A percentile compares a stretch with the other conserved stretches of the same genome.
phyloP scores from a whole-genome alignment of 2,888 invertebrate species.

The Toxonevra muliebris region DNA sequence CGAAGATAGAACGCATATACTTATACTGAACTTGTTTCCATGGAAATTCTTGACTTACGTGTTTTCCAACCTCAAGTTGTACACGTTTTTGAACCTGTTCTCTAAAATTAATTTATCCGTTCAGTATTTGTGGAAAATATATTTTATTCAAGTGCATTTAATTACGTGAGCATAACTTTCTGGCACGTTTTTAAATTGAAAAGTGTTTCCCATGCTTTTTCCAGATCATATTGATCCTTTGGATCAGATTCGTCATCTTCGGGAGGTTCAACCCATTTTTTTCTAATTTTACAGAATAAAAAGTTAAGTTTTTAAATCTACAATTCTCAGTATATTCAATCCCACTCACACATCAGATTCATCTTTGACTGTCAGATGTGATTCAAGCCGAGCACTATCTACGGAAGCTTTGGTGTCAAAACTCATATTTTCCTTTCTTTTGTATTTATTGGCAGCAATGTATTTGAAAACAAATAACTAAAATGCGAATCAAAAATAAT shows the following conservation, averaged over 20 bases:
- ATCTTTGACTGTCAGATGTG: no score
- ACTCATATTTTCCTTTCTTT: no score
- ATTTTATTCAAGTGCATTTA: not conserved
- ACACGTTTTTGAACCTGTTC: conserved; percentile 59
- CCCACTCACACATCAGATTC: no score
- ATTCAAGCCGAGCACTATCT: no score
- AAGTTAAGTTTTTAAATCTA: no score
- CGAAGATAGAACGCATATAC: conserved; percentile 70
- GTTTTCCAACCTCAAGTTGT: conserved; percentile 73
- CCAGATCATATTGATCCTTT: conserved; percentile 44
- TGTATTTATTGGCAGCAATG: no score
- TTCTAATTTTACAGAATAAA: conserved; percentile 11
- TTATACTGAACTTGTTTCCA: conserved; percentile 75
- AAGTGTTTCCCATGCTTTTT: conserved; percentile 54
- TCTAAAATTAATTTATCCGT: conserved; percentile 33
- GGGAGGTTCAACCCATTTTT: conserved; percentile 47
- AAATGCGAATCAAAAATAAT: no score
- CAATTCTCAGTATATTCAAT: no score
- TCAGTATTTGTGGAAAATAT: not conserved
- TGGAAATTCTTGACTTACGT: conserved; percentile 78
- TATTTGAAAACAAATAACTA: no score
- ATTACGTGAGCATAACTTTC: conserved; percentile 52
- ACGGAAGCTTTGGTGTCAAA: no score
- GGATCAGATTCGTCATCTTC: conserved; percentile 50
- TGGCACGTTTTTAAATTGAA: conserved; percentile 48